Percentiles rank a stretch among this genome's conserved stretches.
These are phyloP conservation scores for Drosophila asahinai DNA, from an alignment of 1,140 invertebrate genomes.

Conservation along the genomic window DNA sequence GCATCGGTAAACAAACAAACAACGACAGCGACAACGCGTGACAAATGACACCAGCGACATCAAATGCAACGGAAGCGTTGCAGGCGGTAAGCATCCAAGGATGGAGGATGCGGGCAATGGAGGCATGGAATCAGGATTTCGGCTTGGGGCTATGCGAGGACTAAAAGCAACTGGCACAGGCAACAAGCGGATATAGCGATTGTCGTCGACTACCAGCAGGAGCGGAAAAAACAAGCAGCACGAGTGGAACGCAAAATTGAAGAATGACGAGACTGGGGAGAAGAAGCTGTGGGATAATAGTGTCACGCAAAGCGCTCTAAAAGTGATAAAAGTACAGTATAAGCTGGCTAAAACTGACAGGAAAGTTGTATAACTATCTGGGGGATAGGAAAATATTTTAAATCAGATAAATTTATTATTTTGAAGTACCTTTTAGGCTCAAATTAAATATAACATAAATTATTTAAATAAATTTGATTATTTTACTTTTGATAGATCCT, in stretches of 20 bases:
- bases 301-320: constrained; percentile 44
- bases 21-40: constrained; percentile 62
- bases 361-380: neutral
- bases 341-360: neutral
- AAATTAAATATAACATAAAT: neutral
- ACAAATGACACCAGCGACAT: constrained; percentile 81
- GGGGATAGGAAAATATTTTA: neutral
- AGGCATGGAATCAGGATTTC: constrained; percentile 9
- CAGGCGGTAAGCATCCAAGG: constrained; percentile 5
- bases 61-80: constrained; percentile 70
- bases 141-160: constrained; percentile 2
- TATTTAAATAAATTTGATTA: too few relatives aligned
- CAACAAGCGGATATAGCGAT: constrained; percentile 75
- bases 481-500: neutral
- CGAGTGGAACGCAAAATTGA: constrained; percentile 18
- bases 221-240: constrained; percentile 32
- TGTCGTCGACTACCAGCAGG: constrained; percentile 55
- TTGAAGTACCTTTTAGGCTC: too few relatives aligned
- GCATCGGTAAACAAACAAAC: constrained; percentile 61
- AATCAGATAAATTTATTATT: too few relatives aligned
- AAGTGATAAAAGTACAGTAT: constrained; percentile 39
- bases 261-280: constrained; percentile 19
- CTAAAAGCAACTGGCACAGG: constrained; percentile 17
- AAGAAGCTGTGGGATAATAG: constrained; percentile 46
- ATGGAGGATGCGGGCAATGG: neutral